A percentile compares a stretch with the other conserved stretches of the same genome.
Evolutionary conservation across 2,888 invertebrate genomes (phyloP).

Genomic region (Oscheius sp.): DNA sequence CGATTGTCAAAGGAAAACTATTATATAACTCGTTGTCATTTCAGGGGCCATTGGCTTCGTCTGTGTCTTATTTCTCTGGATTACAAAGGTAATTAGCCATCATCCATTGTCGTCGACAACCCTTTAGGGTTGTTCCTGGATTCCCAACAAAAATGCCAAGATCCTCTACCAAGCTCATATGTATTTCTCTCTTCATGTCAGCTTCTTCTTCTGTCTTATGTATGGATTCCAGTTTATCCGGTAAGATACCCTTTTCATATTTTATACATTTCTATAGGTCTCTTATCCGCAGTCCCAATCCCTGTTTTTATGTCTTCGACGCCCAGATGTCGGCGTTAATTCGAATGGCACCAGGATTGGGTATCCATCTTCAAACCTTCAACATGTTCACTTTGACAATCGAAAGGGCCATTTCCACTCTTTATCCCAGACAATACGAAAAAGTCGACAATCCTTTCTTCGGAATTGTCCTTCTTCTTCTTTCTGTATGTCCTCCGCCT

Average conservation of each 20-base stretch:
- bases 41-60: not conserved
- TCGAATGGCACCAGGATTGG: slow-evolving; percentile 17
- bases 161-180: slow-evolving; percentile 9
- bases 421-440: slow-evolving; percentile 2
- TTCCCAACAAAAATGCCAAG: slow-evolving; percentile 12
- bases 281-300: not conserved
- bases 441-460: not conserved
- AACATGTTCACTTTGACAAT: slow-evolving; percentile 26
- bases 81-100: too few species aligned
- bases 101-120: too few species aligned
- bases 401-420: slow-evolving; percentile 18
- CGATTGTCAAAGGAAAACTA: not conserved
- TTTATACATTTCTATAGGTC: not conserved
- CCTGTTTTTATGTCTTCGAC: slow-evolving; percentile 1
- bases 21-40: not conserved
- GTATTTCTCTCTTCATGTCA: not conserved
- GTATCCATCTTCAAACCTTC: slow-evolving; percentile 1
- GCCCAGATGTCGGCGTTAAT: not conserved
- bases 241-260: not conserved
- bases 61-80: too few species aligned
- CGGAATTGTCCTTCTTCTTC: not conserved
- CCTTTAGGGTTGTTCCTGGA: slow-evolving; percentile 3
- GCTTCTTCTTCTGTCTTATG: not conserved
- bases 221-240: slow-evolving; percentile 1
- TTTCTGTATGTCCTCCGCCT: slow-evolving; percentile 7